These are phyloP conservation scores for Microcebus ravelobensis DNA, from an alignment of 2,113 vertebrate species.

Conservation along the genomic window DNA sequence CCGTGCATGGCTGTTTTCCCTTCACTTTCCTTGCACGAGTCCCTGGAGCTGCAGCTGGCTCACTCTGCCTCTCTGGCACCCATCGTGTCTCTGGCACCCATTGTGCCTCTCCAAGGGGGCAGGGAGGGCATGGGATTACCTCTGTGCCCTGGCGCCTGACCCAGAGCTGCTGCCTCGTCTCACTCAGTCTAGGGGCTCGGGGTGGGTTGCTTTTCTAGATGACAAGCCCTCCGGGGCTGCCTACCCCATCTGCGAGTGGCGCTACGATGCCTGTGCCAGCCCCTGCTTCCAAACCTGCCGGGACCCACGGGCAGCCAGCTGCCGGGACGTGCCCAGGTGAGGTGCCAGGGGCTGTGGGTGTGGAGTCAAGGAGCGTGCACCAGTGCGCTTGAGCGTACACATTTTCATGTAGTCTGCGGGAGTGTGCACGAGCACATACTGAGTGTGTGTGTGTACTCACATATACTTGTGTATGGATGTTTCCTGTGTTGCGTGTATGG, in stretches of 20 bases:
- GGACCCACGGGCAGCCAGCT: constrained; percentile 90
- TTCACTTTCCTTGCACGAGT: neutral
- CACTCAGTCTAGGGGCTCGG: neutral
- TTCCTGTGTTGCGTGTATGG: neutral
- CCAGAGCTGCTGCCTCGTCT: neutral
- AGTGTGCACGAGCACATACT: too few relatives aligned
- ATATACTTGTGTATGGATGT: neutral
- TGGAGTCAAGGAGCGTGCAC: neutral
- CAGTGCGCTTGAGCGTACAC: too few relatives aligned
- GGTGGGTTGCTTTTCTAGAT: constrained; percentile 82
- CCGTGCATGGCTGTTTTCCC: neutral
- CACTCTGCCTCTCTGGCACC: too few relatives aligned
- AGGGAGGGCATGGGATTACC: neutral
- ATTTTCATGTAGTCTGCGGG: neutral
- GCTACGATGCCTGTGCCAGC: constrained; percentile 91
- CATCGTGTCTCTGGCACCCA: too few relatives aligned
- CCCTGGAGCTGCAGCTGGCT: neutral
- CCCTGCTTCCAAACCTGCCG: constrained; percentile 96
- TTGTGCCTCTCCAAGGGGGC: neutral
- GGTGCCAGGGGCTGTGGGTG: neutral
- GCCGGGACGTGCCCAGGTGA: constrained; percentile 92
- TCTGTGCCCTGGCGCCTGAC: neutral
- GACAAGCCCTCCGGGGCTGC: constrained; percentile 77
- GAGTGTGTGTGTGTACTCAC: neutral
- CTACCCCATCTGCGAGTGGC: constrained; percentile 92